phyloP scores from a whole-genome alignment of 2,888 invertebrate species.

The Ophion obscuratus region DNA sequence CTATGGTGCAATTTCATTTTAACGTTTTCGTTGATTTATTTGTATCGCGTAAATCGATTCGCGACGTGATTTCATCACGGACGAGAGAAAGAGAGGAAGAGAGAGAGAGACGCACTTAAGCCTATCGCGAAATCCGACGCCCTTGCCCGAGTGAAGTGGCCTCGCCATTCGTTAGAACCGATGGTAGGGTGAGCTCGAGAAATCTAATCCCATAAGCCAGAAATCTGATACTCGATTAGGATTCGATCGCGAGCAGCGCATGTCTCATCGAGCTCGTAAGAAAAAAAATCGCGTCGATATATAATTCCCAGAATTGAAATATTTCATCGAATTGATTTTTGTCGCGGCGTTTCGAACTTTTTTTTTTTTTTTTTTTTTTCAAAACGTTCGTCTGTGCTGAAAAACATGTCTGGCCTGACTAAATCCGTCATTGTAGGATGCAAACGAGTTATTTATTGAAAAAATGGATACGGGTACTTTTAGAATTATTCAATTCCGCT shows the following conservation, averaged over 20 bases:
- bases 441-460: too few relatives aligned
- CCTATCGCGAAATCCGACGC: conserved; percentile 45
- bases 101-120: conserved; percentile 8
- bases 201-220: conserved; percentile 54
- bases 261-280: conserved; percentile 39
- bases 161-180: conserved; percentile 52
- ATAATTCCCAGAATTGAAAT: conserved; percentile 23
- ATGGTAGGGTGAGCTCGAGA: conserved; percentile 26
- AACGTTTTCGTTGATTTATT: too few relatives aligned
- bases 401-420: too few relatives aligned
- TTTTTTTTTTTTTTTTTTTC: too few relatives aligned
- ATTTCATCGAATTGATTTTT: conserved; percentile 21
- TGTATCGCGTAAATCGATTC: background rate
- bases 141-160: conserved; percentile 21
- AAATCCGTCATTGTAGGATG: too few relatives aligned
- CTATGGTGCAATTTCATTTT: background rate
- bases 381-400: too few relatives aligned
- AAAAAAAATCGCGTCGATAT: conserved; percentile 31
- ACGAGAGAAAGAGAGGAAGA: conserved; percentile 1
- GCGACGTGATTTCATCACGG: conserved; percentile 1
- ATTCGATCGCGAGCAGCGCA: conserved; percentile 52
- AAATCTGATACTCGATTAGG: conserved; percentile 63
- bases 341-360: too few relatives aligned
- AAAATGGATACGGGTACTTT: too few relatives aligned
- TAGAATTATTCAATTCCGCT: too few relatives aligned